phyloP scores from a whole-genome alignment of 2,113 vertebrate species.

The Taxidea taxus region DNA sequence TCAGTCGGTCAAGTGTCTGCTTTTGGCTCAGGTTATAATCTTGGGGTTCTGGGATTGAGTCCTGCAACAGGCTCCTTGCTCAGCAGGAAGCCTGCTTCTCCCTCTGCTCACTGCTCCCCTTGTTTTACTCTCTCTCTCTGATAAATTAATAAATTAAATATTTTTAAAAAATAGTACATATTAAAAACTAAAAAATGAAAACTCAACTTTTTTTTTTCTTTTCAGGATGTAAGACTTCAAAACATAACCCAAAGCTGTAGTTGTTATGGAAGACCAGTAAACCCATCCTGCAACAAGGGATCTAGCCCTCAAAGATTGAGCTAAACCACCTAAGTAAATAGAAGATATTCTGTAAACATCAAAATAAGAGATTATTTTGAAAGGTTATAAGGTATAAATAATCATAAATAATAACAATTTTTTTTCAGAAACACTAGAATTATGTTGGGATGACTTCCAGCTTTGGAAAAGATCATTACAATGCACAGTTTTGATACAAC shows the following conservation, averaged over 20 bases:
- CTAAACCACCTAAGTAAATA: background rate
- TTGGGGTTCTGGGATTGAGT: too few relatives aligned
- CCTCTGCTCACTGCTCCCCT: too few relatives aligned
- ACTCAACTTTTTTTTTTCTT: background rate
- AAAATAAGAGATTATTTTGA: constrained; percentile 11
- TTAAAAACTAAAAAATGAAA: background rate
- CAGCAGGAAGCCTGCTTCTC: too few relatives aligned
- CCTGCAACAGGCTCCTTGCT: too few relatives aligned
- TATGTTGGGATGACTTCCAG: background rate
- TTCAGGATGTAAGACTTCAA: background rate
- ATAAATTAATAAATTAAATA: too few relatives aligned
- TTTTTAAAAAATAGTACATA: too few relatives aligned
- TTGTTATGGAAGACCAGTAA: background rate
- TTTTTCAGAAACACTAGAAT: background rate
- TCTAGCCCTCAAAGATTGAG: background rate
- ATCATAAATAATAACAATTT: background rate
- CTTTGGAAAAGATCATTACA: background rate
- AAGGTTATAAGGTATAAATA: background rate
- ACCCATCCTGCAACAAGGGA: background rate
- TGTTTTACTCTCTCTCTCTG: too few relatives aligned
- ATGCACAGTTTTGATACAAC: background rate
- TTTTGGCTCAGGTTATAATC: too few relatives aligned
- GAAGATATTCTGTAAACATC: background rate
- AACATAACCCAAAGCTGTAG: background rate
- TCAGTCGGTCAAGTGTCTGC: too few relatives aligned